phyloP scores from a whole-genome alignment of 2,888 invertebrate genomes.

The Gryllus longicercus region DNA sequence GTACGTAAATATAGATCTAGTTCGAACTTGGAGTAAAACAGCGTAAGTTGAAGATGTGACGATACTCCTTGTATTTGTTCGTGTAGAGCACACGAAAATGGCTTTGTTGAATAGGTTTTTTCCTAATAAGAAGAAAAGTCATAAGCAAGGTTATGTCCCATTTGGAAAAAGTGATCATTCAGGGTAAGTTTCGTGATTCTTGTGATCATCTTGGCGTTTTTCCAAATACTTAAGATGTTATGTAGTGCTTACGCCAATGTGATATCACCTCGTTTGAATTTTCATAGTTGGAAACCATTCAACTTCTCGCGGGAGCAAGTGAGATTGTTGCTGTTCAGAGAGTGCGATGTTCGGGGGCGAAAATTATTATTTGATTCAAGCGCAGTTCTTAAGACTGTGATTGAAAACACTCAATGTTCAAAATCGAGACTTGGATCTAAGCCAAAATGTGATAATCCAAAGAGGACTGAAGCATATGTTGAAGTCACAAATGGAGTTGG shows the following conservation, averaged over 20 bases:
- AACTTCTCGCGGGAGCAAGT: slow-evolving; percentile 63
- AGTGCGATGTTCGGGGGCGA: slow-evolving; percentile 78
- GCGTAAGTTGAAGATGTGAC: slow-evolving; percentile 24
- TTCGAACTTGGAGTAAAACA: slow-evolving; percentile 21
- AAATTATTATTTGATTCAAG: slow-evolving; percentile 80
- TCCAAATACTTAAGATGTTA: too few species aligned
- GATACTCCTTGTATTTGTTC: not conserved
- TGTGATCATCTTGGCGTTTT: not conserved
- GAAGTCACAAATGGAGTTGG: slow-evolving; percentile 63
- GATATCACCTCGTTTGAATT: not conserved
- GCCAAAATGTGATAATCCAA: slow-evolving; percentile 29
- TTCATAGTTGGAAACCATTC: slow-evolving; percentile 56
- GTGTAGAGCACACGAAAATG: slow-evolving; percentile 49
- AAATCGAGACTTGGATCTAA: slow-evolving; percentile 31
- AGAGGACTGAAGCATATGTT: slow-evolving; percentile 46
- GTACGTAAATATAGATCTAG: slow-evolving; percentile 30
- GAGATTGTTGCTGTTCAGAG: slow-evolving; percentile 76
- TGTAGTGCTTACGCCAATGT: too few species aligned
- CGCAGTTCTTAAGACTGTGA: slow-evolving; percentile 59
- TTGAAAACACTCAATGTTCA: slow-evolving; percentile 40
- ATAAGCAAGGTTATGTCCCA: slow-evolving; percentile 29
- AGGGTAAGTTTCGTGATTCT: slow-evolving; percentile 32
- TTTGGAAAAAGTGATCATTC: slow-evolving; percentile 35
- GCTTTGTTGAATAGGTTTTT: slow-evolving; percentile 72
- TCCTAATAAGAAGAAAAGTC: slow-evolving; percentile 58